Evolutionary conservation across 2,797 vertebrate genomes (phyloP).

Genomic region (Neostethus bicornis): DNA sequence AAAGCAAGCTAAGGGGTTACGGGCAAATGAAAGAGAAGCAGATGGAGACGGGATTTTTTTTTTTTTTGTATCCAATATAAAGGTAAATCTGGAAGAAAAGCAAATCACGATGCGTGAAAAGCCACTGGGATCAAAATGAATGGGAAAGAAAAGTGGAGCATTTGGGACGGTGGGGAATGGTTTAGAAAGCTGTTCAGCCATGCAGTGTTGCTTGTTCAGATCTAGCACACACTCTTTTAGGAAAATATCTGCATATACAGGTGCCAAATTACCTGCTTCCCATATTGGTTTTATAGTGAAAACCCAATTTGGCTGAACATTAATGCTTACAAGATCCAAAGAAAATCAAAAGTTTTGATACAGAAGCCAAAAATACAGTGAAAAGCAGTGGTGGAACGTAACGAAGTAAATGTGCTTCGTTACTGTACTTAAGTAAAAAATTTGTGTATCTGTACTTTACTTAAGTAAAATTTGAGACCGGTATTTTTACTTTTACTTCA

Average conservation of each 20-base stretch:
- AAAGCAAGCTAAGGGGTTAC: slow-evolving; percentile 31
- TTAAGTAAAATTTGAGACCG: no score
- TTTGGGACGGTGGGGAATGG: slow-evolving; percentile 8
- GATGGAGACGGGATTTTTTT: slow-evolving; percentile 29
- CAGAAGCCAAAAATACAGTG: background rate
- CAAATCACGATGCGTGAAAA: slow-evolving; percentile 43
- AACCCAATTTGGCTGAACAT: background rate
- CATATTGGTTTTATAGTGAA: background rate
- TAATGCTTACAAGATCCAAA: background rate
- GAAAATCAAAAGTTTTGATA: background rate
- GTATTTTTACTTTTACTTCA: no score
- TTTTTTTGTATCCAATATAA: no score
- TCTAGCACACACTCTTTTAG: background rate
- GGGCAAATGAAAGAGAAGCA: slow-evolving; percentile 41
- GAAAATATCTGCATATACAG: background rate
- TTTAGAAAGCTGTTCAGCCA: slow-evolving; percentile 15
- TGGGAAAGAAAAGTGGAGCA: slow-evolving; percentile 22
- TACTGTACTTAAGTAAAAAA: no score
- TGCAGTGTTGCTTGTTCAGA: slow-evolving; percentile 15
- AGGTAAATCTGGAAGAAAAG: slow-evolving; percentile 35
- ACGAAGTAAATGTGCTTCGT: no score
- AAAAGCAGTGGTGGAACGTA: no score
- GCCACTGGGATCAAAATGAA: slow-evolving; percentile 35
- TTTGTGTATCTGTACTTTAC: no score
- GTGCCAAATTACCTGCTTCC: background rate